Evolutionary conservation across 2,888 invertebrate species (phyloP), one percentile per base, ranked within the genome.

Genomic region (Mystacides longicornis): DNA sequence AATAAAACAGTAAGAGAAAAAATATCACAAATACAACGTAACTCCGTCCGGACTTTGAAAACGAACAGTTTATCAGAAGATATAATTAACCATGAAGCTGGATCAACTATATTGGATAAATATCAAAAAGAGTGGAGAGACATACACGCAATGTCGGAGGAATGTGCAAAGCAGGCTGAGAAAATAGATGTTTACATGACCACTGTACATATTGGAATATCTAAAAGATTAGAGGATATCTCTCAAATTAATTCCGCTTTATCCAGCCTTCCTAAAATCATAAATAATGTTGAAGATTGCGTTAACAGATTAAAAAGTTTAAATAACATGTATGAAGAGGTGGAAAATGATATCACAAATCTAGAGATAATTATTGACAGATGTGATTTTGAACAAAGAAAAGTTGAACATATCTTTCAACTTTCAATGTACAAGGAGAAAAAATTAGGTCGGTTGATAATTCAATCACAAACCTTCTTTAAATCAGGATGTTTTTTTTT

Each of bases 81-180:
- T 2, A 49, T 21, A 14, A 43, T 56, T 23, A 49, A 54, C 27
- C 75, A 71, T 51, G 79, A 82, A 65, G 86, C 85, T 62, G 89
- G 88, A 3, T 82, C 82, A 27, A 82, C 81, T 60, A 71, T 88
- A 58, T 69, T 89, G 49, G 80, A 81, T 60, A 82, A 84, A 68
- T 88, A 84, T 68, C 86, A 88, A 67, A 73, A 81, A 48, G 75
- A 85, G 59, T 89, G 89, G 89, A 81, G 78, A 18, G 81, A 83
- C 63, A 67, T 88, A 47, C 88, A 88, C 62, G 76, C 79, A 60
- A 75, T 81, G 56, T 83, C 86, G 1, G 87, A 87, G 63, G 75
- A 74, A 51, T 89, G 86, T 66, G 86, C 87, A 7, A 79, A 72
- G 64, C 74, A 74, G 49, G 84, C 82, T 1, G 80, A 80, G 3